Percentiles rank a stretch among this genome's conserved stretches.
phyloP scores from a whole-genome alignment of 2,113 vertebrate species.

The Cottus gobio region DNA sequence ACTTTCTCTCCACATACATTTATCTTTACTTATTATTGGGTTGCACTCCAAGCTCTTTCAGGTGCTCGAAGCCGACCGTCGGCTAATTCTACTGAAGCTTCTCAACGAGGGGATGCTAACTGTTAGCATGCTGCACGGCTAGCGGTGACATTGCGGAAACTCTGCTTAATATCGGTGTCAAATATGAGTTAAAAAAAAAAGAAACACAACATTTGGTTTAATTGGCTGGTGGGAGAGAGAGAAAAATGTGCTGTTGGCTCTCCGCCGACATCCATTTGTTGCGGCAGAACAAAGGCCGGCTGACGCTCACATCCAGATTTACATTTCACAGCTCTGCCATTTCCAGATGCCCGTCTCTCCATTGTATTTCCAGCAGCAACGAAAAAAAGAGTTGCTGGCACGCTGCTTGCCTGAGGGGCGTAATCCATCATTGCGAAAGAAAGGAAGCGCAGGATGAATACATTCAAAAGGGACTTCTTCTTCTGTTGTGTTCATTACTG shows the following conservation, averaged over 20 bases:
- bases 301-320: constrained; percentile 64
- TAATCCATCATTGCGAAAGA: constrained; percentile 69
- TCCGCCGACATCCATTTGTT: constrained; percentile 61
- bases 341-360: constrained; percentile 70
- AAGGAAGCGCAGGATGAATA: constrained; percentile 58
- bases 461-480: constrained; percentile 61
- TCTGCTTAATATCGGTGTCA: constrained; percentile 13
- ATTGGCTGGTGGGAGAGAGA: constrained; percentile 51
- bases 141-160: constrained; percentile 37
- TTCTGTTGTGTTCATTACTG: constrained; percentile 63
- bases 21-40: not conserved
- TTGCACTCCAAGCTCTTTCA: not conserved
- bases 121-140: constrained; percentile 34
- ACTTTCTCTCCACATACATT: not conserved
- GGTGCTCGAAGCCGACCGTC: not conserved
- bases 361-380: constrained; percentile 65
- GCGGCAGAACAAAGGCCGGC: constrained; percentile 60
- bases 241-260: constrained; percentile 60
- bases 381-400: constrained; percentile 66
- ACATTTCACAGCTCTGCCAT: constrained; percentile 66
- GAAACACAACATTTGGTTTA: constrained; percentile 40
- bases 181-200: constrained; percentile 19
- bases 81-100: constrained; percentile 8
- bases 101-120: constrained; percentile 16
- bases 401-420: constrained; percentile 60